These are phyloP conservation scores for Schizotus pectinicornis DNA, from an alignment of 2,888 invertebrate species.

Conservation along the genomic window DNA sequence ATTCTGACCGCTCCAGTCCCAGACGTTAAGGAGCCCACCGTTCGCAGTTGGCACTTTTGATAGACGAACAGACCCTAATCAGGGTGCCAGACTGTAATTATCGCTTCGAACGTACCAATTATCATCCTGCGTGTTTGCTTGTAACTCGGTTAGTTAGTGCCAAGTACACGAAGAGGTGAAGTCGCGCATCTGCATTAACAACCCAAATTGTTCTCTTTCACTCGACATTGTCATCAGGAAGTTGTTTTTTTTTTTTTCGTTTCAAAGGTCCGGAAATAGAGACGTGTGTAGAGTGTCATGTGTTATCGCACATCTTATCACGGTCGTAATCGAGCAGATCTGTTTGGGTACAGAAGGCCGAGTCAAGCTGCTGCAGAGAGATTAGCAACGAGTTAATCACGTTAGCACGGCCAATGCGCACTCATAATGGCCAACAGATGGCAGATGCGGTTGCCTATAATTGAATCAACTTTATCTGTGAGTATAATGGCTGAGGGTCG, in stretches of 20 bases:
- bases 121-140: slow-evolving; percentile 54
- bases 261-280: slow-evolving; percentile 3
- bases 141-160: slow-evolving; percentile 49
- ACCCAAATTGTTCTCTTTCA: neutral
- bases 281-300: slow-evolving; percentile 7
- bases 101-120: slow-evolving; percentile 48
- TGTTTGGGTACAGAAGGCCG: slow-evolving; percentile 28
- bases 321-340: slow-evolving; percentile 36
- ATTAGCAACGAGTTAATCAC: slow-evolving; percentile 58
- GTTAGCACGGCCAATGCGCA: slow-evolving; percentile 56
- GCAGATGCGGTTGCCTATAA: slow-evolving; percentile 60
- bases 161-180: slow-evolving; percentile 41
- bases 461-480: slow-evolving; percentile 61
- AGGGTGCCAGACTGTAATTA: slow-evolving; percentile 53
- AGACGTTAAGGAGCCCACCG: slow-evolving; percentile 12
- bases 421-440: slow-evolving; percentile 60
- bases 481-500: slow-evolving; percentile 57
- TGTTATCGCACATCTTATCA: slow-evolving; percentile 37
- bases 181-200: slow-evolving; percentile 45
- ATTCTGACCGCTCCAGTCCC: slow-evolving; percentile 39
- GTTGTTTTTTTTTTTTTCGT: too few relatives aligned
- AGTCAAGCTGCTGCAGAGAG: slow-evolving; percentile 51
- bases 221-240: slow-evolving; percentile 9
- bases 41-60: slow-evolving; percentile 42
- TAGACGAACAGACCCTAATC: slow-evolving; percentile 54